Base-by-base conservation (phyloP, 2,797 vertebrate species). In the Ctenochaetus hawaiiensis region DNA sequence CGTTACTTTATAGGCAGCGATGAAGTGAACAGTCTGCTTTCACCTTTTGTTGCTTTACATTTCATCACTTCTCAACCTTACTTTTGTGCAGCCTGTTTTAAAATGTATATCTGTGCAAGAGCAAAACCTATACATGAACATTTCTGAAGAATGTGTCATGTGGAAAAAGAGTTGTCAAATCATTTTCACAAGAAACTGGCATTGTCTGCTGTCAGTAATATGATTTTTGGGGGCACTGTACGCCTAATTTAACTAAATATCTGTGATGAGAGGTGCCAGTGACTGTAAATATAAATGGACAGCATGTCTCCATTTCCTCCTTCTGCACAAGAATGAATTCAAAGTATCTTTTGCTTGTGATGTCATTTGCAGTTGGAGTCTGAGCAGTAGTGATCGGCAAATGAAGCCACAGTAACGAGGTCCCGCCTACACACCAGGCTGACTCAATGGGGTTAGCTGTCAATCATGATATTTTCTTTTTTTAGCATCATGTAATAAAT, bases 61-160 rank as follows among this genome's bases (percentile, higher is more conserved):
- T 87, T 82, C 72, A 84, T 87, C 63, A 85, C 37, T 75, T 77
- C 53, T 58, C 75, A 54, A 49, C 23, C 62, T 60, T 60, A 41
- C 45, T 67, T 75, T 68, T 72, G 43, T 17, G 37, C 14, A 37
- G 17, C 20, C 44, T 51, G 61, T 63, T 72, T 53, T n/a, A 22
- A 67, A 68, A 47, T 53, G 17, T 23, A 18, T 51, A 69, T 75
- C 49, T 69, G 12, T 30, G 52, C 17, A 58, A 56, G 1, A 53
- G n/a, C 10, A 68, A 63, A 14, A 20, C 7, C 3, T 41, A n/a
- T 57, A 26, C 13, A 13, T 9, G 3, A 13, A 5, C 5, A 26
- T 52, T 45, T 41, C 11, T 7, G 14, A 51, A 58, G 43, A 20
- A n/a, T 51, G 20, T 66, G 20, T 1, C 22, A 37, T 30, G 11